These are phyloP conservation scores for Zelleria hepariella DNA, from an alignment of 2,888 invertebrate species.

Conservation along the genomic window DNA sequence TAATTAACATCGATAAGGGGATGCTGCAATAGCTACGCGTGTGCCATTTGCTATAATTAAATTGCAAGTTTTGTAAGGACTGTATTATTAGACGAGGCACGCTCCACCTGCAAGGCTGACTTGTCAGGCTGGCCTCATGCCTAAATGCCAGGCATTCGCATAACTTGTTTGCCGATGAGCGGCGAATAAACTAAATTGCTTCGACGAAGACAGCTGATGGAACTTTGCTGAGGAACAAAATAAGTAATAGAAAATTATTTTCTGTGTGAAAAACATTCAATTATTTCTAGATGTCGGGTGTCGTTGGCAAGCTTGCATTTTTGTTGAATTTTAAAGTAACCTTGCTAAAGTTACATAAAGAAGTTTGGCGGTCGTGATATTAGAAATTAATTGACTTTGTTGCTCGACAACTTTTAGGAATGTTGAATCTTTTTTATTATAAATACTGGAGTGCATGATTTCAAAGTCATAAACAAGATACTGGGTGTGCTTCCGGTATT, in stretches of 20 bases:
- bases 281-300: too few species aligned
- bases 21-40: not conserved
- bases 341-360: not conserved
- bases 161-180: not conserved
- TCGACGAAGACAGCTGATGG: not conserved
- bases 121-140: constrained; percentile 2
- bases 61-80: not conserved
- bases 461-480: not conserved
- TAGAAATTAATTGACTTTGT: not conserved
- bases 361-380: not conserved
- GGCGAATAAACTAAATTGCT: not conserved
- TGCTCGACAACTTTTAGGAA: not conserved
- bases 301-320: too few species aligned
- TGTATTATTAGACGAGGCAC: constrained; percentile 1
- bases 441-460: not conserved
- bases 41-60: not conserved
- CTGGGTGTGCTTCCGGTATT: not conserved
- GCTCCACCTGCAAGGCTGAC: constrained; percentile 1
- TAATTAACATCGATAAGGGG: not conserved
- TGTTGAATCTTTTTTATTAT: not conserved
- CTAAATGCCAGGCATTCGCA: constrained; percentile 18
- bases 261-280: too few species aligned
- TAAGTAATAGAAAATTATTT: too few species aligned
- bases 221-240: not conserved
- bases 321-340: not conserved